Percentiles rank a stretch among this genome's conserved stretches.
Evolutionary conservation across 2,797 vertebrate genomes (phyloP).

Genomic region (Scolopax rusticola): DNA sequence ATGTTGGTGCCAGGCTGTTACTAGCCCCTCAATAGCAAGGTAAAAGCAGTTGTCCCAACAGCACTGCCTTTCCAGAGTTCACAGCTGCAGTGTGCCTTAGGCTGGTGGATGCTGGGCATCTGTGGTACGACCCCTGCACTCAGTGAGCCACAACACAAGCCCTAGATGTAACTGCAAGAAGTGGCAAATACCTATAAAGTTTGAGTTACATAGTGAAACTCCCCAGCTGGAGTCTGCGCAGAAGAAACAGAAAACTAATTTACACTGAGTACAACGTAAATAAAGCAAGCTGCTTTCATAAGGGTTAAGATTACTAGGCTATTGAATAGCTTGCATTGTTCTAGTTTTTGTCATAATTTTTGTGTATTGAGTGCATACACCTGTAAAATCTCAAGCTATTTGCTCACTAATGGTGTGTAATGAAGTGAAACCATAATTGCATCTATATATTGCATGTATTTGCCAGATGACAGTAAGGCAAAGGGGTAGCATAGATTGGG

Average conservation of each 20-base stretch:
- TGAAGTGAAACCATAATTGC: neutral
- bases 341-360: neutral
- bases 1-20: neutral
- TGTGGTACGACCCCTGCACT: neutral
- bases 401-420: neutral
- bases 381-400: neutral
- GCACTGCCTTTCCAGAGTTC: neutral
- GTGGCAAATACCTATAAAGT: neutral
- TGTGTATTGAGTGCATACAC: neutral
- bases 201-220: neutral
- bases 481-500: neutral
- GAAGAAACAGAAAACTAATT: neutral
- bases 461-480: neutral
- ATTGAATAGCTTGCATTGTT: neutral
- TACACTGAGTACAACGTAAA: neutral
- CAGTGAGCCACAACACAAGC: neutral
- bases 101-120: neutral
- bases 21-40: neutral
- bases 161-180: neutral
- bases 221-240: neutral
- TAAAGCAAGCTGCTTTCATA: neutral
- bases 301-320: neutral
- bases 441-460: neutral
- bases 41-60: neutral
- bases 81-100: neutral